Percentiles rank a stretch among this genome's conserved stretches.
Evolutionary conservation across 2,888 invertebrate genomes (phyloP).

Genomic region (Gastrophysa polygoni): DNA sequence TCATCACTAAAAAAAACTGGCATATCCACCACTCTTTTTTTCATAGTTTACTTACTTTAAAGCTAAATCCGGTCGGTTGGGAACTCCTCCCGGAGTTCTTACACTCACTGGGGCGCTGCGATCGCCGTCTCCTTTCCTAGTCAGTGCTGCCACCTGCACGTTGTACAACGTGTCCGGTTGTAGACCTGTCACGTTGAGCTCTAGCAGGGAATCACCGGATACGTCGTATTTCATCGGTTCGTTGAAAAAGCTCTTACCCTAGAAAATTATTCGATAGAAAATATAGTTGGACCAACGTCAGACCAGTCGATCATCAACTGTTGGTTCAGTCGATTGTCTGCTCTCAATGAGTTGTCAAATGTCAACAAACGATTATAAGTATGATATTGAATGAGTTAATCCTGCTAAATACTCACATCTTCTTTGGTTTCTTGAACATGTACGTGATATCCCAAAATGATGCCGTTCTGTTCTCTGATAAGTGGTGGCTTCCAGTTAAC

Average conservation of each 20-base stretch:
- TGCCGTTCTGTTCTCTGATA: conserved; percentile 90
- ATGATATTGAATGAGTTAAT: no score
- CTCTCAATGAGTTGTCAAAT: no score
- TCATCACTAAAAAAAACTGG: no score
- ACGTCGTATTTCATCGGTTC: conserved; percentile 89
- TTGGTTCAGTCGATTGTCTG: no score
- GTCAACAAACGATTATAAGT: no score
- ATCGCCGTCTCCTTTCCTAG: conserved; percentile 96
- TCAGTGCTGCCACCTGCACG: conserved; percentile 94
- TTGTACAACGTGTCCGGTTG: conserved; percentile 96
- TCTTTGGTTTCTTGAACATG: conserved; percentile 90
- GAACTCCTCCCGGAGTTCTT: conserved; percentile 93
- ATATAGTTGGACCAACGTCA: no score
- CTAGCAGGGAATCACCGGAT: conserved; percentile 75
- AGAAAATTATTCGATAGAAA: conserved; percentile 23
- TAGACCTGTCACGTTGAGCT: conserved; percentile 84
- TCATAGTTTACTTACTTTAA: conserved; percentile 49
- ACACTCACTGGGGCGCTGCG: conserved; percentile 84
- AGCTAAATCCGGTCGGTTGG: conserved; percentile 77
- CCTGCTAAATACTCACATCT: conserved; percentile 73
- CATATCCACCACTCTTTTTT: no score
- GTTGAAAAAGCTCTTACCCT: conserved; percentile 81
- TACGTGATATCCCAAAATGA: conserved; percentile 96
- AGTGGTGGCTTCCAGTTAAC: conserved; percentile 95
- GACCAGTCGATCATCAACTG: no score